Conservation (phyloP, 2,888 invertebrate genomes). For the Ametastegia equiseti region DNA sequence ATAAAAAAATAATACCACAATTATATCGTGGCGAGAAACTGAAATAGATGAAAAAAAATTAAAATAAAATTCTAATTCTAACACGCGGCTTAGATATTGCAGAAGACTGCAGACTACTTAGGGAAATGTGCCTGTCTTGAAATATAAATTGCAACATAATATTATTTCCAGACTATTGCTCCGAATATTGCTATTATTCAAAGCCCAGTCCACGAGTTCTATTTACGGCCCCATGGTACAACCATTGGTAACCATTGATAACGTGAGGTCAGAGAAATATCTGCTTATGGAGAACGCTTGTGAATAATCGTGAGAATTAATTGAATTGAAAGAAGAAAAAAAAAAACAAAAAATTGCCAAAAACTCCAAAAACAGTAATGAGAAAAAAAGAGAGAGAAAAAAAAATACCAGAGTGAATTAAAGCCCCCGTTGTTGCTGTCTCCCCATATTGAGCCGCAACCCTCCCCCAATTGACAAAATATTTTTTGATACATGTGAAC, state of each 20-base stretch:
- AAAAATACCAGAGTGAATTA: background rate
- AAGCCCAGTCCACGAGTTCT: conserved; percentile 74
- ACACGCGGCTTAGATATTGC: background rate
- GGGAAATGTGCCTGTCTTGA: background rate
- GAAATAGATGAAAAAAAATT: background rate
- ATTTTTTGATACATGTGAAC: no score
- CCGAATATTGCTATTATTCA: conserved; percentile 75
- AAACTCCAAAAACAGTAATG: no score
- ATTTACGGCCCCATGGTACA: conserved; percentile 75
- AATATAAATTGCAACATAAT: conserved; percentile 54
- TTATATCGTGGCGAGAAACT: background rate
- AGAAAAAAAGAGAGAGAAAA: background rate
- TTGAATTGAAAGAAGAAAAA: background rate
- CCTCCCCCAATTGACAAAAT: no score
- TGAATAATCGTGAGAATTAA: conserved; percentile 40
- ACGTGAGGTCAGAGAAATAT: conserved; percentile 66
- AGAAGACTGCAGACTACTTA: background rate
- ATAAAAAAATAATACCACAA: background rate
- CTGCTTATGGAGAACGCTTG: conserved; percentile 39
- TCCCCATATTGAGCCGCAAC: background rate
- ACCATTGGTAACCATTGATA: conserved; percentile 69
- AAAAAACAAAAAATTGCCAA: background rate
- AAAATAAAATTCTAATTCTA: no score
- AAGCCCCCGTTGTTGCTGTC: background rate
- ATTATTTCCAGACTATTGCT: conserved; percentile 69